Conservation (phyloP, 2,888 invertebrate species). For the Acleris sparsana region DNA sequence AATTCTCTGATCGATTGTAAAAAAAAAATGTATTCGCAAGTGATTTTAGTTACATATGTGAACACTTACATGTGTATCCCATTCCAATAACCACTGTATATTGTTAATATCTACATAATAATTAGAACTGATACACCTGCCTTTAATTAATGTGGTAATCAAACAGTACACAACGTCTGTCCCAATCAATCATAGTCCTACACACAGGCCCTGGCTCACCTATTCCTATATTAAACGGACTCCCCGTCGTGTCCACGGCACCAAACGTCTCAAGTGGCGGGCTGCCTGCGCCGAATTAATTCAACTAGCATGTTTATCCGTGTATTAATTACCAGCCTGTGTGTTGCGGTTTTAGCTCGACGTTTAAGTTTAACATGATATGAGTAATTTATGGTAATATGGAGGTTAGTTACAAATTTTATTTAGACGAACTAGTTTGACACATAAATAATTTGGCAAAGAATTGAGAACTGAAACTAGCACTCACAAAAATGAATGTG, state of each 20-base stretch:
- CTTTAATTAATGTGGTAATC: constrained; percentile 33
- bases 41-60: no score
- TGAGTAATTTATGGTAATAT: background rate
- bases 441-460: no score
- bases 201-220: background rate
- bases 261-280: constrained; percentile 42
- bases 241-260: no score
- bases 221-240: no score
- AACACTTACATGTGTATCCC: no score
- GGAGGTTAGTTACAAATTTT: background rate
- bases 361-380: constrained; percentile 7
- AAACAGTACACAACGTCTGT: constrained; percentile 27
- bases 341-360: constrained; percentile 38
- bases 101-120: background rate
- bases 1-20: no score
- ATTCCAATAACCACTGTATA: no score
- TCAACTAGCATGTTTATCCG: constrained; percentile 51
- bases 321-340: constrained; percentile 50
- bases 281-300: constrained; percentile 60
- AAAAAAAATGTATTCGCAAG: no score
- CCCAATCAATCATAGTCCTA: constrained; percentile 33
- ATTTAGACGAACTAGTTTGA: no score
- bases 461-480: no score
- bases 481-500: no score
- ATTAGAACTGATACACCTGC: constrained; percentile 15